Evolutionary conservation across 2,888 invertebrate species (phyloP), one percentile per base, ranked within the genome.

Genomic region (Heliconius aoede): DNA sequence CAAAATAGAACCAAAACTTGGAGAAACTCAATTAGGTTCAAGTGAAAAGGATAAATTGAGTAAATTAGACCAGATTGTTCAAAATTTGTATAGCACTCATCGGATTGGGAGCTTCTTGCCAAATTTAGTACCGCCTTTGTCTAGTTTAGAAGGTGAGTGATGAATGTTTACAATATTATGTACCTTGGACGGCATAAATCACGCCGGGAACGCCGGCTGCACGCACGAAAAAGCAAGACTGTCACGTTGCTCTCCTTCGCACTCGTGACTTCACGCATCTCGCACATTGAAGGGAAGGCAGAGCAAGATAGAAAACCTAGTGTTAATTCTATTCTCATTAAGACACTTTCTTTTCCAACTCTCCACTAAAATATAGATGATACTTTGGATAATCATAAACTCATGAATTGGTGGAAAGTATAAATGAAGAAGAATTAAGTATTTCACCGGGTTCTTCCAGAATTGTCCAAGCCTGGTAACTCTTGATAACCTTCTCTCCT

Each of bases 21-120:
- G n/a, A 26, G 82, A 82, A 30, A 67, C 46, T 21, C 46, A 46
- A 7, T 46, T 86, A 51, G 73, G 80, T 40, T 87, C 85, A 75
- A 88, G 80, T 74, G 92, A 92, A 76, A 92, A 89, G 79, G 93
- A 94, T 64, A 89, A 92, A 86, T 83, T 94, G 36, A 94, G 94
- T 80, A 94, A 93, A 82, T 79, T 94, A 73, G 94, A 94, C 65
- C 93, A 93, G 81, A 94, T 94, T 9, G 94, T 94, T 1, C 92
- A 94, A 85, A 94, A 94, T 79, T 80, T 94, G 79, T 94, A 94
- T 61, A 94, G 91, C 74, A 92, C 92, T 15, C 94, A 93, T 79
- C 91, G 91, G 82, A 90, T 93, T 81, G 90, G 91, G 0, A 91
- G 84, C 73, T 89, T 91, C 0, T 80, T 80, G 1, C 75, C 84